Conservation (phyloP, 2,888 invertebrate species). For the Eristalis pertinax region DNA sequence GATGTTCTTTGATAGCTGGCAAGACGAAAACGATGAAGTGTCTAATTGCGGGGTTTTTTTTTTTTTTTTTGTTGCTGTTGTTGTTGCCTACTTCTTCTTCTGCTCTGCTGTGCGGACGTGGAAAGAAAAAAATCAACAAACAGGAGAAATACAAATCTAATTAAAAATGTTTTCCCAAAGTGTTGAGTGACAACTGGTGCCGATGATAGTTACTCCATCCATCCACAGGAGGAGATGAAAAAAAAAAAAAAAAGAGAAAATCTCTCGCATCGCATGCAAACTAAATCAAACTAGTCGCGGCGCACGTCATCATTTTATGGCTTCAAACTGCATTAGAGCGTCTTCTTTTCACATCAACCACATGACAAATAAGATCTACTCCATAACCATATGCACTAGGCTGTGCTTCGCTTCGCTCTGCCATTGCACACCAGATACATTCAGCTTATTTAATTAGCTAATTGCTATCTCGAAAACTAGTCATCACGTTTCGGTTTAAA, state of each 20-base stretch:
- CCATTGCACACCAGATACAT: conserved; percentile 26
- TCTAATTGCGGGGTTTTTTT: conserved; percentile 51
- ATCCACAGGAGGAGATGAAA: not conserved
- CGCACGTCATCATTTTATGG: conserved; percentile 64
- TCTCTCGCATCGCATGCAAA: conserved; percentile 18
- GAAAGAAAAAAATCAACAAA: not conserved
- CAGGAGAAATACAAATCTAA: conserved; percentile 41
- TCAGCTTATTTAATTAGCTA: conserved; percentile 70
- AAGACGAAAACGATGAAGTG: conserved; percentile 35
- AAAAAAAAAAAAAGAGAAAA: not conserved
- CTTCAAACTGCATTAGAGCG: conserved; percentile 23
- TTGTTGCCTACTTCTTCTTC: no score
- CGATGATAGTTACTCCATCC: not conserved
- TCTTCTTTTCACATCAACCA: conserved; percentile 18
- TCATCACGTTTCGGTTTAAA: conserved; percentile 60
- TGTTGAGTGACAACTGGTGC: conserved; percentile 56
- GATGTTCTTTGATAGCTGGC: conserved; percentile 46
- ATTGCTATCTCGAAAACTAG: conserved; percentile 68
- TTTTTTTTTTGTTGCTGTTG: no score
- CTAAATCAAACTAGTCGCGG: conserved; percentile 68
- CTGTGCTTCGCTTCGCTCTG: not conserved
- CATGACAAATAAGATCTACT: conserved; percentile 54
- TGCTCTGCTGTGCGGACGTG: not conserved
- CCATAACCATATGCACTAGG: not conserved
- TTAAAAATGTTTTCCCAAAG: conserved; percentile 67